A percentile compares a stretch with the other conserved stretches of the same genome.
Evolutionary conservation across 2,888 invertebrate species (phyloP).

Genomic region (Protonemura montana): DNA sequence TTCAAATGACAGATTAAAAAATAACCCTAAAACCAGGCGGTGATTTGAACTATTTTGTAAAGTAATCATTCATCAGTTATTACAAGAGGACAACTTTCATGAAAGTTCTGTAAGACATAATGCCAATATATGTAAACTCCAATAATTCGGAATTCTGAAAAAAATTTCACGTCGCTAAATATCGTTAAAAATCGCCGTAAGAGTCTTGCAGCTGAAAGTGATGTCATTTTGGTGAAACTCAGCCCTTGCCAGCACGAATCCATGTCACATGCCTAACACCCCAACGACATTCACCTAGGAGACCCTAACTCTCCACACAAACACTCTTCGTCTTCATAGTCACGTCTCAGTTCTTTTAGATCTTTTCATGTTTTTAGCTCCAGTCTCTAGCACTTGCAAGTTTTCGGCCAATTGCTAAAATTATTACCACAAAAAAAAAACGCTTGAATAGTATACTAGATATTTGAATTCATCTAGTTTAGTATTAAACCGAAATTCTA

Average conservation of each 20-base stretch:
- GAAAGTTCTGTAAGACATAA: no score
- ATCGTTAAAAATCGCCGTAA: no score
- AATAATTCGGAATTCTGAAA: no score
- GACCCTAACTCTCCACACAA: background rate
- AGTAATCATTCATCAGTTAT: no score
- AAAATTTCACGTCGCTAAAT: no score
- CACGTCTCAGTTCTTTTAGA: background rate
- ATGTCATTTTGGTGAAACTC: no score
- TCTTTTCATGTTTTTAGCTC: background rate
- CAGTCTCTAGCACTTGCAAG: background rate
- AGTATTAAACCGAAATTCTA: background rate
- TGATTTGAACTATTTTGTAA: no score
- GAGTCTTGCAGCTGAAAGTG: no score
- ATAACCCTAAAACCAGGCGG: no score
- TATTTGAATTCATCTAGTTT: background rate
- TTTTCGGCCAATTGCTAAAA: background rate
- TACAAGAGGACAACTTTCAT: no score
- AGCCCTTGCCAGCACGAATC: background rate
- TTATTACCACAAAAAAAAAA: background rate
- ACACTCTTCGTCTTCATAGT: background rate
- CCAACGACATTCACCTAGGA: background rate
- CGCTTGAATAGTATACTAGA: conserved; percentile 3
- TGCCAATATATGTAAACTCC: no score
- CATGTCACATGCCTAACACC: background rate
- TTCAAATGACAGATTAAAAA: no score